Base-by-base conservation (phyloP, 1,140 invertebrate species). In the Drosophila tani region DNA sequence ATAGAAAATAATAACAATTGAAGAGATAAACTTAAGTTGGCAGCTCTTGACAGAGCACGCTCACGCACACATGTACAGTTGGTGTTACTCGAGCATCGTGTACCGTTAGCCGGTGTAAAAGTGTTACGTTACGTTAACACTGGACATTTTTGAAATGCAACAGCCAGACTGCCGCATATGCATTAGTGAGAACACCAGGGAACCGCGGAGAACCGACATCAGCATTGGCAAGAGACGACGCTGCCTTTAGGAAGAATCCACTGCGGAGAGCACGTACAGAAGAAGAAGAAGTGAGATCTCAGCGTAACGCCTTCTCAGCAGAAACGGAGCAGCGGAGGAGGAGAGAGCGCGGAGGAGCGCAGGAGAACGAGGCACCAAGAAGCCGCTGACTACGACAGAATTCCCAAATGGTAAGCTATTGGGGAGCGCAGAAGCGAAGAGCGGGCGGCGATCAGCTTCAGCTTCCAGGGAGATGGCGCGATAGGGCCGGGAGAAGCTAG, bases 401-500 rank as follows among this genome's bases (percentile, higher is more conserved):
- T 90, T 69, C 64, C 66, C 85, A 81, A 90, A 88, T 88, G 84
- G 84, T 88, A 90, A 90, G 84, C 29, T 9, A 32, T 1, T 32
- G 29, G 29, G 7, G 29, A 32, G 29, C 29, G 8, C 29, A 32
- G 29, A 9, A 32, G 32, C 53, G 53, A 43, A 45, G 63, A 46
- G 40, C 19, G 15, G 11, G n/a, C 40, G 41, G n/a, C 35, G 68
- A 79, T 67, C 49, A 82, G 64, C 69, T 70, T 67, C 49, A 82
- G 64, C 69, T 70, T 74, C 66, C 74, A 73, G 73, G 46, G 29
- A 65, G 50, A 32, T 38, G 66, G 11, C 8, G 24, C 53, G 19
- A 21, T 41, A 19, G 14, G 47, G 32, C 17, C 19, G 51, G 32
- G 51, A 55, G 51, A n/a, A 38, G 4, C 51, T 53, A 12, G 29